phyloP scores from a whole-genome alignment of 2,797 vertebrate genomes.

The Karalla daura region DNA sequence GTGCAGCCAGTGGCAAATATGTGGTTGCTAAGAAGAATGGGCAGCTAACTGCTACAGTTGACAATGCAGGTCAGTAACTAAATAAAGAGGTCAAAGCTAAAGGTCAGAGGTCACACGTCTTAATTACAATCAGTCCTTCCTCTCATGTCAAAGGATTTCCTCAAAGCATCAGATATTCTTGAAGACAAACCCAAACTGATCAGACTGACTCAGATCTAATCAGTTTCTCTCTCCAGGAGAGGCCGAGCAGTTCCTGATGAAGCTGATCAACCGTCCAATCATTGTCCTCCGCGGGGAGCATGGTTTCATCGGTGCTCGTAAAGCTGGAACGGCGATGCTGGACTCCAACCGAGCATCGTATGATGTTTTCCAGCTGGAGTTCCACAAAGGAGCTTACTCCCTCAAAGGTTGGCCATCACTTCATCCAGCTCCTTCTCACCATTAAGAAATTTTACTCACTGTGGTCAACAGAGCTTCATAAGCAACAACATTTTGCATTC shows the following conservation, averaged over 20 bases:
- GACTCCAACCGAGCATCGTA: constrained; percentile 96
- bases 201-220: not conserved
- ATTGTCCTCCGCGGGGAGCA: constrained; percentile 96
- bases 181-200: not conserved
- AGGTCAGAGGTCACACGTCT: too few species aligned
- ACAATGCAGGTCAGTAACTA: constrained; percentile 88
- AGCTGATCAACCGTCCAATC: constrained; percentile 96
- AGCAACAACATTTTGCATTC: too few species aligned
- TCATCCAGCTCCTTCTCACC: too few species aligned
- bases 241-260: constrained; percentile 93
- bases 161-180: not conserved
- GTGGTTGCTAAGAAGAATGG: constrained; percentile 96
- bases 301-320: constrained; percentile 95
- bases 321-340: constrained; percentile 88
- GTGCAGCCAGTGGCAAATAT: constrained; percentile 92
- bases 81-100: too few species aligned
- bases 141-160: too few species aligned
- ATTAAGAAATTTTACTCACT: too few species aligned
- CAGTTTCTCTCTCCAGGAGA: constrained; percentile 80
- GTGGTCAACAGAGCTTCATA: too few species aligned
- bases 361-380: constrained; percentile 95
- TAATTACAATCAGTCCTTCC: too few species aligned
- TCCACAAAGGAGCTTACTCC: constrained; percentile 91
- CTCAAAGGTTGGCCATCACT: constrained; percentile 85
- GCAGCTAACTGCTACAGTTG: constrained; percentile 92